A percentile compares a stretch with the other conserved stretches of the same genome.
These are phyloP conservation scores for Lithosia quadra DNA, from an alignment of 2,888 invertebrate species.

Conservation along the genomic window DNA sequence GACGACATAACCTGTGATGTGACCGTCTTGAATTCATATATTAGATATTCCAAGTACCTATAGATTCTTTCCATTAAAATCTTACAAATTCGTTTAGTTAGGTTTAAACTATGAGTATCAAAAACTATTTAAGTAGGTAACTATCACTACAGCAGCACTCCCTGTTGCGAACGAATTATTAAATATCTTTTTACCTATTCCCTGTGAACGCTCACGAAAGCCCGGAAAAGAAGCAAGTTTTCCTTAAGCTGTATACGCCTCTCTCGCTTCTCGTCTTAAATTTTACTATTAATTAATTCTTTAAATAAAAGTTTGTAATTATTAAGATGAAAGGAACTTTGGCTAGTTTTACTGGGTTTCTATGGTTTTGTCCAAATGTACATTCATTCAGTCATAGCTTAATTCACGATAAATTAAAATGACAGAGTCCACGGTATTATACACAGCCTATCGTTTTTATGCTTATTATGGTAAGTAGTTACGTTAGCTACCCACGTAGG, in stretches of 20 bases:
- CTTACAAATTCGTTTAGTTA: too few species aligned
- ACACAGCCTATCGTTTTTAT: background rate
- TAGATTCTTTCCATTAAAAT: background rate
- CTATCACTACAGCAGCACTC: slow-evolving; percentile 4
- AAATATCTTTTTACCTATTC: slow-evolving; percentile 44
- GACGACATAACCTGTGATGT: too few species aligned
- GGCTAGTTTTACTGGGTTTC: too few species aligned
- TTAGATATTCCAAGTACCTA: background rate
- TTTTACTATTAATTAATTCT: slow-evolving; percentile 39
- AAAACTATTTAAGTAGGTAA: background rate
- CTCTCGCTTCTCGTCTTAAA: slow-evolving; percentile 35
- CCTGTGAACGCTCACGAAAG: slow-evolving; percentile 38
- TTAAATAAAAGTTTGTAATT: slow-evolving; percentile 39
- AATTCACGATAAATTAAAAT: background rate
- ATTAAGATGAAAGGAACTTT: slow-evolving; percentile 6
- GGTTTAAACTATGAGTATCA: background rate
- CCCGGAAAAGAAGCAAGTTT: slow-evolving; percentile 31
- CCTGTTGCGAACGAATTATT: slow-evolving; percentile 33
- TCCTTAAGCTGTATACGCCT: slow-evolving; percentile 28
- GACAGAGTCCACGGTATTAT: background rate
- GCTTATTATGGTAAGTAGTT: background rate
- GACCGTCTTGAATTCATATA: too few species aligned
- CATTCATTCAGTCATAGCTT: background rate
- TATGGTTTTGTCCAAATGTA: background rate
- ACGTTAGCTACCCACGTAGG: background rate